Base-by-base conservation (phyloP, 1,140 invertebrate species). In the Temnothorax longispinosus region DNA sequence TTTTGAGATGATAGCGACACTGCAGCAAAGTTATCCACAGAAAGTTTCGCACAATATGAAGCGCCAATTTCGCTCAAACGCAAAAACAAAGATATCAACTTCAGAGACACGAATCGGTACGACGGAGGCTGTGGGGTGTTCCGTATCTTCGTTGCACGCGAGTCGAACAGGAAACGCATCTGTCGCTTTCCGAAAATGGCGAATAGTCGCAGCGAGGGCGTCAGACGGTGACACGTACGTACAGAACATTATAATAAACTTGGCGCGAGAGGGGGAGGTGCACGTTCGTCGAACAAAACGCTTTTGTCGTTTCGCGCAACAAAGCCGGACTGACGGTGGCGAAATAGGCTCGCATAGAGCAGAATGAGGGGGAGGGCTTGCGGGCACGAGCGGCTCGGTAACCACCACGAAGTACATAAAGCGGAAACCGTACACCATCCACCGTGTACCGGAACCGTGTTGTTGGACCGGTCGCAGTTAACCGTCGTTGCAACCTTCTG, bases 381-480 rank as follows among this genome's bases (percentile, higher is more conserved):
- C 78, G 64, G 69, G 71, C 84, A 74, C 87, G 75, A 87, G 86
- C 87, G 87, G 88, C 93, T 92, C 88, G 87, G 88, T 87, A 91
- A 93, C 91, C 92, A 93, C 91, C 92, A 88, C 92, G 90, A 92
- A 91, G 92, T 94, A 92, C 92, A 93, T 93, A 92, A 93, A 92
- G 85, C 90, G 91, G 89, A 91, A 94, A 94, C 91, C 90, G 87
- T 92, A 93, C 90, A 92, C 92, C 89, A 84, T 76, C 85, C 81
- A 74, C 69, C 52, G 50, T 52, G 62, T 35, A 44, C 47, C 50
- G 67, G 87, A 90, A 88, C 88, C 77, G 50, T 82, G 64, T 89
- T 87, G 87, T 77, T 52, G 77, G 82, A 75, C 74, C 71, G 71
- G 88, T 60, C 77, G 71, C 72, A 21, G 41, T 75, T 84, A 84